Percentiles rank a stretch among this genome's conserved stretches.
Conservation (phyloP, 2,797 vertebrate species). For the Hydrolagus colliei region DNA sequence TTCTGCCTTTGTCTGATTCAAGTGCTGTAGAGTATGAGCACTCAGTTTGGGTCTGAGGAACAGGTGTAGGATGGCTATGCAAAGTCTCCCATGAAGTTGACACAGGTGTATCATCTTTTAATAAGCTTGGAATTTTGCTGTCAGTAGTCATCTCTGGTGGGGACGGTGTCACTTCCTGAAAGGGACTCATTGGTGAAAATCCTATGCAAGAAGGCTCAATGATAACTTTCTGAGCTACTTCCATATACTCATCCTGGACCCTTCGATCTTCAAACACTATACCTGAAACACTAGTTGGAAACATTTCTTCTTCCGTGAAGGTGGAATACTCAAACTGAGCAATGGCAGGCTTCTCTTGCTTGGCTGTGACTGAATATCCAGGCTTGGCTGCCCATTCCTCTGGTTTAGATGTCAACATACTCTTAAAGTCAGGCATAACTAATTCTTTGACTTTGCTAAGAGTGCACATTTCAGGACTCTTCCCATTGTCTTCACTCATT, state of each 20-base stretch:
- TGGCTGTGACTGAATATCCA: not conserved
- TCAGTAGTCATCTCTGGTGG: slow-evolving; percentile 51
- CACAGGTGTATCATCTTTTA: slow-evolving; percentile 37
- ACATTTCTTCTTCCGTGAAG: slow-evolving; percentile 65
- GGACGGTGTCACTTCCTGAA: slow-evolving; percentile 60
- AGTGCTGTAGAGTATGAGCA: slow-evolving; percentile 56
- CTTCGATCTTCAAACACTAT: slow-evolving; percentile 47
- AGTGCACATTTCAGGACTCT: not conserved
- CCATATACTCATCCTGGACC: slow-evolving; percentile 79
- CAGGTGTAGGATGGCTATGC: slow-evolving; percentile 54
- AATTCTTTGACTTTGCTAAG: not conserved
- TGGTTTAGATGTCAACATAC: too few relatives aligned
- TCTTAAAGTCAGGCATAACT: too few relatives aligned
- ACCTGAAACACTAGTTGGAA: slow-evolving; percentile 51
- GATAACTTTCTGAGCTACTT: slow-evolving; percentile 75
- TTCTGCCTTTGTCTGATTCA: slow-evolving; percentile 48
- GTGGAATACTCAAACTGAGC: slow-evolving; percentile 71
- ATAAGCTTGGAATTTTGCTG: slow-evolving; percentile 34
- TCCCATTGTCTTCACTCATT: too few relatives aligned
- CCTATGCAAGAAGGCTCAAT: slow-evolving; percentile 63
- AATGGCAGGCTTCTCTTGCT: slow-evolving; percentile 29
- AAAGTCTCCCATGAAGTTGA: slow-evolving; percentile 51
- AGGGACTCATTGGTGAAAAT: slow-evolving; percentile 65
- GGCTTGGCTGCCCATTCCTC: not conserved
- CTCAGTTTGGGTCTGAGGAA: slow-evolving; percentile 59